Base-by-base conservation (phyloP, 2,888 invertebrate species). In the Yponomeuta plumbellus region DNA sequence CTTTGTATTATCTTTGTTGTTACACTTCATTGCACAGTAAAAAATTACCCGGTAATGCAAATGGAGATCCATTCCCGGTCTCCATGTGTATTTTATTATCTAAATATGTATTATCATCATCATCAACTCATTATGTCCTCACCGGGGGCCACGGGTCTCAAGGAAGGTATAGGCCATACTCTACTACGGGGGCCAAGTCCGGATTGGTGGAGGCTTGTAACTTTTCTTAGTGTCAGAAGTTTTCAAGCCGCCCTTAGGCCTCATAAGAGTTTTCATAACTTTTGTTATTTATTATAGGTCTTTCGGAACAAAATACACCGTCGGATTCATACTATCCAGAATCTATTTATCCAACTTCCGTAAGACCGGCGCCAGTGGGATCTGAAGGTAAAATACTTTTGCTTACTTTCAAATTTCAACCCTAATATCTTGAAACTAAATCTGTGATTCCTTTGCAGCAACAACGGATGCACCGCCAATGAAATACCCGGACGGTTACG, bases 361-460 rank as follows among this genome's bases (percentile, higher is more conserved):
- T 95, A 3, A 86, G 95, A 61, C 96, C 96, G 0, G 91, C 94
- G 57, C 95, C 95, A 0, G 89, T 96, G 4, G 96, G 96, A 4
- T 95, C 95, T 0, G 96, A 96, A 89, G 92, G 89, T 91, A 80
- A 72, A 67, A 69, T 22, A 62, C 22, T 63, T 17, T 59, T 23
- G 61, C 21, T 21, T 13, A 5, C 52, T 52, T 62, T 13, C 20
- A 17, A 11, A 5, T 34, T 62, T 23, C n/a, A 62, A 57, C 59
- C 13, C 23, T 22, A 20, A 11, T 1, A 11, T 59, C 13, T 11
- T 22, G 20, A 59, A 22, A 59, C 8, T 21, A 59, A 59, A 20
- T 1, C 59, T n/a, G 11, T 39, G 26, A 57, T 3, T 26, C 61
- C 56, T 44, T 85, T 84, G 13, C 85, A 89, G 87, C 90, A 11